Base-by-base conservation (phyloP, 2,888 invertebrate species). In the Caenorhabditis sp. region DNA sequence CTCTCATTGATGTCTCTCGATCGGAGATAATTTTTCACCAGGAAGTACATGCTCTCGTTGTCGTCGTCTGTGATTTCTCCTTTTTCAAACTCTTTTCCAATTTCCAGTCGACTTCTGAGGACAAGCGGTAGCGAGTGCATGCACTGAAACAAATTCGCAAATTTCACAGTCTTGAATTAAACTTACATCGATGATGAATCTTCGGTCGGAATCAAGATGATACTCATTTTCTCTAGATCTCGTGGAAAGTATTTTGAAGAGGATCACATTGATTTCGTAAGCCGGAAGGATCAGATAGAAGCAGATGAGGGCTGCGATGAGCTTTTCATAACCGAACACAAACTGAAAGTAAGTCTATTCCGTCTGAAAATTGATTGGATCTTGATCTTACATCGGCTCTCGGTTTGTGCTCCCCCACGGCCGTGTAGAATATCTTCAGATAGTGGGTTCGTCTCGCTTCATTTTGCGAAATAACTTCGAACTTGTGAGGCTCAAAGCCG, bases 221-320 rank as follows among this genome's bases (percentile, higher is more conserved):
- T n/a, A n/a, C n/a, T n/a, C n/a, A n/a, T n/a, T n/a, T n/a, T n/a
- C n/a, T n/a, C n/a, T n/a, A 13, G 15, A 7, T 43, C 24, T n/a
- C 15, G 27, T 41, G 22, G 24, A 41, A 0, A 68, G n/a, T 9
- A 70, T 70, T 22, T 59, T 59, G 70, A 32, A 70, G 9, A 70
- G 6, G 1, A 59, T 30, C 7, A 17, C 27, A 17, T 70, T 70
- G 35, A 70, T 26, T 15, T 70, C 70, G 13, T 22, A 37, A 0
- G 70, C 37, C 1, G 52, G n/a, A 20, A 59, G 59, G 2, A 59
- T 32, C 22, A 70, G 30, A n/a, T 70, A 70, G 22, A 59, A 46
- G 30, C 45, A 53, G 24, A 52, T 24, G 20, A 59, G 32, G 6
- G 41, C 50, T 1, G 58, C 17, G 6, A n/a, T 7, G 17, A 58